Conservation (phyloP, 2,888 invertebrate species). For the Erannis defoliaria region DNA sequence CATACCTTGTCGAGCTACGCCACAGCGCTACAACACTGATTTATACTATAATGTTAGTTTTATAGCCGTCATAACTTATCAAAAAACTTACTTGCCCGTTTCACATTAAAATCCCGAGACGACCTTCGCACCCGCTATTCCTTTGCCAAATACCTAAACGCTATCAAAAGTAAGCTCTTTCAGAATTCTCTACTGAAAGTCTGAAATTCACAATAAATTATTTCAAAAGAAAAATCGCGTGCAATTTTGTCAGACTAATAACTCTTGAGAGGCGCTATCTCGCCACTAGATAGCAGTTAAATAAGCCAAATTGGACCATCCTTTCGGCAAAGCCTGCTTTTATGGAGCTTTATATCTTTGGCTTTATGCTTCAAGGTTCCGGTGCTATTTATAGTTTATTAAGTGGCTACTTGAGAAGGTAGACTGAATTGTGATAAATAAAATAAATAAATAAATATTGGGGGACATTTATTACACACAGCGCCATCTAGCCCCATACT, state of each 20-base stretch:
- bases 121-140: constrained; percentile 7
- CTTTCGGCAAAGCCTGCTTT: constrained; percentile 65
- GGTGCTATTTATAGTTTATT: constrained; percentile 55
- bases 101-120: constrained; percentile 4
- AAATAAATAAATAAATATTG: neutral
- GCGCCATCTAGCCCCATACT: too few species aligned
- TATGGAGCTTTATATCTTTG: constrained; percentile 69
- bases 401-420: neutral
- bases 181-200: constrained; percentile 29
- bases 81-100: constrained; percentile 2
- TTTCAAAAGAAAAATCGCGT: constrained; percentile 68
- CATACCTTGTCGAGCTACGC: too few species aligned
- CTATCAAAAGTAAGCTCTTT: constrained; percentile 12
- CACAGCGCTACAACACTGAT: neutral
- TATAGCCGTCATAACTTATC: constrained; percentile 7
- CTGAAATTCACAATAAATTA: constrained; percentile 51
- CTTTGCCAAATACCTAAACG: constrained; percentile 10
- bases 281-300: constrained; percentile 74
- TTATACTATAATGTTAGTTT: constrained; percentile 7
- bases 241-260: constrained; percentile 75
- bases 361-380: constrained; percentile 58
- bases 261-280: constrained; percentile 69
- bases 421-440: neutral
- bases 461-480: too few species aligned
- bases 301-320: constrained; percentile 79